These are phyloP conservation scores for Drosophila lini DNA, from an alignment of 1,140 invertebrate genomes.

Conservation along the genomic window DNA sequence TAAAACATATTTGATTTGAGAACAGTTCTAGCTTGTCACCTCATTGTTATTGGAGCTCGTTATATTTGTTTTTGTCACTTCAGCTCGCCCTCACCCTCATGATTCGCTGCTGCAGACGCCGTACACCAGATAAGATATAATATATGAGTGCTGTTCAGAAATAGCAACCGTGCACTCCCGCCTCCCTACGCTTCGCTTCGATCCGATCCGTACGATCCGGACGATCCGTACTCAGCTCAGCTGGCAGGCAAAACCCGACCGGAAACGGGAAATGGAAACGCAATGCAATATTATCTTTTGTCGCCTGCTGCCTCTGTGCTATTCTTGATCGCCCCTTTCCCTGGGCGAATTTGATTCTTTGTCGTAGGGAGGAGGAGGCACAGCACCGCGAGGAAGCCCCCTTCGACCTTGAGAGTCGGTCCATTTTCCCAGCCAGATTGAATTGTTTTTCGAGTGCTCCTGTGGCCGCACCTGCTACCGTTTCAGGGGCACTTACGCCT, in stretches of 20 bases:
- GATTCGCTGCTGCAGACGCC: constrained; percentile 31
- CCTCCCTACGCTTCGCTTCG: constrained; percentile 7
- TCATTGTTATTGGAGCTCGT: constrained; percentile 37
- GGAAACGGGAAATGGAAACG: constrained; percentile 67
- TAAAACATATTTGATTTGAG: constrained; percentile 11
- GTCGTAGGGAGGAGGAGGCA: not conserved
- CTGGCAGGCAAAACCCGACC: constrained; percentile 48
- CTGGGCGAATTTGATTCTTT: constrained; percentile 35
- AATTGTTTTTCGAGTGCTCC: constrained; percentile 30
- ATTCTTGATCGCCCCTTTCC: constrained; percentile 33
- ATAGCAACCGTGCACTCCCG: constrained; percentile 63
- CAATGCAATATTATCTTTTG: constrained; percentile 69
- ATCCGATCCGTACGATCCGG: constrained; percentile 12
- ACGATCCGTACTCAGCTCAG: constrained; percentile 18
- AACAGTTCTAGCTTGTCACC: not conserved
- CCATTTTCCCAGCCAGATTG: constrained; percentile 30
- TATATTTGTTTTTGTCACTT: constrained; percentile 68
- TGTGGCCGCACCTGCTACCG: constrained; percentile 41
- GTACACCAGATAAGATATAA: constrained; percentile 66
- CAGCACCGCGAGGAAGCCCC: constrained; percentile 1
- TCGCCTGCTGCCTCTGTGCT: constrained; percentile 41
- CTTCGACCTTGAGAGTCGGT: constrained; percentile 44
- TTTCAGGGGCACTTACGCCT: constrained; percentile 1
- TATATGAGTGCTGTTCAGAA: constrained; percentile 66
- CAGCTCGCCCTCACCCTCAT: constrained; percentile 48